A percentile compares a stretch with the other conserved stretches of the same genome.
These are phyloP conservation scores for Silurus aristotelis DNA, from an alignment of 2,797 vertebrate genomes.

Conservation along the genomic window DNA sequence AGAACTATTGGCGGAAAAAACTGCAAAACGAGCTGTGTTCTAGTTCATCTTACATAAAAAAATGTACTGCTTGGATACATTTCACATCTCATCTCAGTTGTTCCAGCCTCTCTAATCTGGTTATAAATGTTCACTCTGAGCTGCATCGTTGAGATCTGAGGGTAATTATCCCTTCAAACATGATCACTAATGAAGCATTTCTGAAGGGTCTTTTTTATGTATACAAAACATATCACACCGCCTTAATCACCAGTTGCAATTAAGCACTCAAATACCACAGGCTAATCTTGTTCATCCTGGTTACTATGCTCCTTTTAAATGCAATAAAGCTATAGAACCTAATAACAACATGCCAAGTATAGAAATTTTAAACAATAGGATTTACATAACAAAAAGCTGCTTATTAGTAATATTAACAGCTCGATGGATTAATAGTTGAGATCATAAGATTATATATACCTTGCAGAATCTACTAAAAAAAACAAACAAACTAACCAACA, in stretches of 20 bases:
- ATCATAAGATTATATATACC: too few relatives aligned
- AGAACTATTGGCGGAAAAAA: neutral
- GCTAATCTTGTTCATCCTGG: neutral
- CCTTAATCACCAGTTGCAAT: neutral
- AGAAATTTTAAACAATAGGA: neutral
- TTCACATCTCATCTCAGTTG: slow-evolving; percentile 20
- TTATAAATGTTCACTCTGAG: slow-evolving; percentile 32
- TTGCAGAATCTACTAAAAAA: too few relatives aligned
- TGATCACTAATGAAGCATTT: neutral
- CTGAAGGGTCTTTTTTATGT: neutral
- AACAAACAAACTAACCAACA: too few relatives aligned
- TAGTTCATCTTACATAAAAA: neutral
- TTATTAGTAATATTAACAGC: neutral
- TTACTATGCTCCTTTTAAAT: neutral
- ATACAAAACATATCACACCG: neutral
- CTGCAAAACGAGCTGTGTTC: neutral
- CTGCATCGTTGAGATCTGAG: neutral
- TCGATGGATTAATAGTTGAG: too few relatives aligned
- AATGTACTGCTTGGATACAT: neutral
- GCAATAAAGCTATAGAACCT: neutral
- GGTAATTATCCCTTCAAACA: neutral
- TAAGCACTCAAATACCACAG: neutral
- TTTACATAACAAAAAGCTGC: neutral
- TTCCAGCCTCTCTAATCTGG: slow-evolving; percentile 13
- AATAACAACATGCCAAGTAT: neutral